Base-by-base conservation (phyloP, 23 tunicate species). In the Ascidia mentula region DNA sequence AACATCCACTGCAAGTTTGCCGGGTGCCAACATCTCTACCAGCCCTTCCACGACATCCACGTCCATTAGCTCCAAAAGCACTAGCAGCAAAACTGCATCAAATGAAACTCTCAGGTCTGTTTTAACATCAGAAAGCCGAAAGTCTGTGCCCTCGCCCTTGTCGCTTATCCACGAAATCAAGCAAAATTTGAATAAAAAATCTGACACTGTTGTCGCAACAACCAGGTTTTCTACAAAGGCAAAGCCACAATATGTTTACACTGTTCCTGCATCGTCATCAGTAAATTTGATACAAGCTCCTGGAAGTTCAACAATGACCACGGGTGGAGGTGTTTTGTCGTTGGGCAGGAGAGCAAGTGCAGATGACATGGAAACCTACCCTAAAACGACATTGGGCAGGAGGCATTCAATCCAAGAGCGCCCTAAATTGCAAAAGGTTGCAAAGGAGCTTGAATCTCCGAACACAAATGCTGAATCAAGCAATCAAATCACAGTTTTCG, bases 121-220 rank as follows among this genome's bases (percentile, higher is more conserved):
- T 12, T 20, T 5, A 8, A 75, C 24, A 38, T 13, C 60, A n/a
- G 38, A 32, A 36, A 13, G 78, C 46, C 12, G 40, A 38, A 34
- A 71, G 30, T 13, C 45, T 7, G 45, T 34, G 26, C 88, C 88
- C 32, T 83, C 94, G 6, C 88, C 88, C 15, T 53, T 89, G 59
- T 82, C 94, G 3, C 80, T 89, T 0, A 83, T 83, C 20, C 94
- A 89, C 61, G 94, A 89, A 74, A 89, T 89, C 31, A 89, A 89
- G 53, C 94, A 89, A 79, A 89, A 83, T 38, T 45, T 89, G 42
- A 83, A 39, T 53, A 89, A 83, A 79, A 89, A 83, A 40, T 75
- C 40, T 59, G 82, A 76, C 39, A 5, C 59, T 22, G 31, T 1
- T 2, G 12, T 4, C 5, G 15, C 13, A 31, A 1, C 31, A 18